Conservation (phyloP, 2,888 invertebrate genomes). For the Caenorhabditis virilis region DNA sequence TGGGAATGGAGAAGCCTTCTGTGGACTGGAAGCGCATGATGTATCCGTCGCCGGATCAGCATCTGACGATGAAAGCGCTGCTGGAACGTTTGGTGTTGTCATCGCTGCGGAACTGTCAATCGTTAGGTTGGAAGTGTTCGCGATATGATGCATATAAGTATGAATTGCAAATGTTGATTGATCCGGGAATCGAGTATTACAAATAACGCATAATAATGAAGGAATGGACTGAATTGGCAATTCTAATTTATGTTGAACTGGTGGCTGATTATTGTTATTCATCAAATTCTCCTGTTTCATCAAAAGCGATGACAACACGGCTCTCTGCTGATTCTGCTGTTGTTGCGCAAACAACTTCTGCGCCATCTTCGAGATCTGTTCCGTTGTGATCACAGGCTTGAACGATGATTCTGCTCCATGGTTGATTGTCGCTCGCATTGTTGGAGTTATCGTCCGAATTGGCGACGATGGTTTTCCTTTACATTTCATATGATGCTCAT, state of each 20-base stretch:
- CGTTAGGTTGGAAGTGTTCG: neutral
- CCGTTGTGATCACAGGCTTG: constrained; percentile 10
- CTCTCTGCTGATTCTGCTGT: constrained; percentile 24
- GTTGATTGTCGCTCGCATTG: constrained; percentile 20
- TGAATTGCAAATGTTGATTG: constrained; percentile 42
- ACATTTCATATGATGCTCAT: constrained; percentile 61
- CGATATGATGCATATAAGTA: constrained; percentile 40
- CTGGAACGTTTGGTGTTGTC: neutral
- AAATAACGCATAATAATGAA: constrained; percentile 45
- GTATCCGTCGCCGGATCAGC: constrained; percentile 53
- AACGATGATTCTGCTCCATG: neutral
- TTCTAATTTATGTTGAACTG: neutral
- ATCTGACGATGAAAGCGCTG: constrained; percentile 3
- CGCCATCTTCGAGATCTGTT: constrained; percentile 42
- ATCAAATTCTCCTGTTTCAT: constrained; percentile 14
- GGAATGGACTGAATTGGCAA: constrained; percentile 3
- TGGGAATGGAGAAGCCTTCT: constrained; percentile 46
- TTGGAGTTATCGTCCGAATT: constrained; percentile 13
- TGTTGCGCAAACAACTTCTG: constrained; percentile 15
- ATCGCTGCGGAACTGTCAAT: neutral
- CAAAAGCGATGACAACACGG: constrained; percentile 17
- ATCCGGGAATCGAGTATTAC: constrained; percentile 39
- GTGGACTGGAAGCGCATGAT: constrained; percentile 56
- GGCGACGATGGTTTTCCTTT: constrained; percentile 46
- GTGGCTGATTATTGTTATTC: neutral